Percentiles rank a stretch among this genome's conserved stretches.
Evolutionary conservation across 1,140 invertebrate species (phyloP).

Genomic region (Nomia melanderi): DNA sequence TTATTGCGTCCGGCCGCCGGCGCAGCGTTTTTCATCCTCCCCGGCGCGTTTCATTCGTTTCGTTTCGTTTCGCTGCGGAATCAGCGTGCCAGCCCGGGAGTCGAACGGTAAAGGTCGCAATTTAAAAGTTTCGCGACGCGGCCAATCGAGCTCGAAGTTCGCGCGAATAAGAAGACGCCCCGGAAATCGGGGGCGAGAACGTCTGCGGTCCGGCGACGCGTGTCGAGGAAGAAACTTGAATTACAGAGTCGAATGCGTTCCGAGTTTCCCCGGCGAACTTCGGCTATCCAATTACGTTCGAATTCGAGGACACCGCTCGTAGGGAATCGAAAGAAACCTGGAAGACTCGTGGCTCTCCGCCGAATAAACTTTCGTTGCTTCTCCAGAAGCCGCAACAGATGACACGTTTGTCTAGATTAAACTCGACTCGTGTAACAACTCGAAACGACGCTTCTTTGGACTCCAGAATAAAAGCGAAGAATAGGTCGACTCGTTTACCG

Average conservation of each 20-base stretch:
- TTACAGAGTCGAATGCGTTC: not conserved
- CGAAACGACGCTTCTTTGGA: no score
- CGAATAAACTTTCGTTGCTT: no score
- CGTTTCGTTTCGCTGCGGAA: no score
- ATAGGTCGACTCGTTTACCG: no score
- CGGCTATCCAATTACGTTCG: not conserved
- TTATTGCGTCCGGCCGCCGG: constrained; percentile 15
- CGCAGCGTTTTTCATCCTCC: not conserved
- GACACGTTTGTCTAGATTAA: no score
- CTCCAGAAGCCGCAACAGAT: no score
- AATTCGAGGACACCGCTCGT: no score
- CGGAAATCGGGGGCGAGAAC: not conserved
- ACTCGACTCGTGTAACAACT: no score
- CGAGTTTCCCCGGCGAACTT: not conserved
- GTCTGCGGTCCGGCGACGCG: not conserved
- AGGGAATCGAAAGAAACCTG: no score
- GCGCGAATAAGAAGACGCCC: not conserved
- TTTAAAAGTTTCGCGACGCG: constrained; percentile 52
- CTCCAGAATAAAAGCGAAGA: no score
- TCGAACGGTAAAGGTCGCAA: constrained; percentile 11
- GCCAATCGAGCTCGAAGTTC: not conserved
- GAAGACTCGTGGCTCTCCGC: no score
- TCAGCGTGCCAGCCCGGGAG: no score
- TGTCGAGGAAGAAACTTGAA: not conserved
- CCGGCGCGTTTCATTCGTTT: not conserved